Evolutionary conservation across 2,113 vertebrate genomes (phyloP).

Genomic region (Tenebrosternarchus preto): DNA sequence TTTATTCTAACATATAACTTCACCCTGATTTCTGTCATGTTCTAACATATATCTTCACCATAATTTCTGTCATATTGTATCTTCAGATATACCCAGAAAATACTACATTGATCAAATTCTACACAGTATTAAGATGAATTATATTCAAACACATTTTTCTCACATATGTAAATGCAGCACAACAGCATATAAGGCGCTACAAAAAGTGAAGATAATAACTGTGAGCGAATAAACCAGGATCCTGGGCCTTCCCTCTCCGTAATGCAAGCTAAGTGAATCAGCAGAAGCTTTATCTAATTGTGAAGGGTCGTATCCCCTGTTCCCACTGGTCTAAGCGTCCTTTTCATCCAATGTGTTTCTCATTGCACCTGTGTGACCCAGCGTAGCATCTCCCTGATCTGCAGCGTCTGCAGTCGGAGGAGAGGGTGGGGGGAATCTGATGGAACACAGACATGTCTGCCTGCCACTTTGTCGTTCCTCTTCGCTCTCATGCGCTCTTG

Average conservation of each 20-base stretch:
- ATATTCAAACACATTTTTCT: not conserved
- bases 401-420: slow-evolving; percentile 56
- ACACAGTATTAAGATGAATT: not conserved
- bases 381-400: slow-evolving; percentile 65
- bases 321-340: slow-evolving; percentile 28
- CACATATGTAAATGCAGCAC: not conserved
- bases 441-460: slow-evolving; percentile 54
- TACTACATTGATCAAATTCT: too few relatives aligned
- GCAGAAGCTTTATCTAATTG: slow-evolving; percentile 41
- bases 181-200: not conserved
- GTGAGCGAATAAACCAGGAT: not conserved
- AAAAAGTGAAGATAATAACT: not conserved
- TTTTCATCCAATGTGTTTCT: slow-evolving; percentile 68
- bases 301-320: slow-evolving; percentile 24
- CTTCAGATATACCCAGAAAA: not conserved
- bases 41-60: not conserved
- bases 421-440: slow-evolving; percentile 48
- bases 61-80: not conserved
- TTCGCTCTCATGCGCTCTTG: slow-evolving; percentile 58
- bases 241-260: not conserved
- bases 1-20: too few relatives aligned
- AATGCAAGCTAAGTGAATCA: slow-evolving; percentile 16
- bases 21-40: not conserved
- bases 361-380: slow-evolving; percentile 66
- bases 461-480: slow-evolving; percentile 64